Evolutionary conservation across 2,888 invertebrate species (phyloP), one percentile per base, ranked within the genome.

Genomic region (Resseliella maxima): DNA sequence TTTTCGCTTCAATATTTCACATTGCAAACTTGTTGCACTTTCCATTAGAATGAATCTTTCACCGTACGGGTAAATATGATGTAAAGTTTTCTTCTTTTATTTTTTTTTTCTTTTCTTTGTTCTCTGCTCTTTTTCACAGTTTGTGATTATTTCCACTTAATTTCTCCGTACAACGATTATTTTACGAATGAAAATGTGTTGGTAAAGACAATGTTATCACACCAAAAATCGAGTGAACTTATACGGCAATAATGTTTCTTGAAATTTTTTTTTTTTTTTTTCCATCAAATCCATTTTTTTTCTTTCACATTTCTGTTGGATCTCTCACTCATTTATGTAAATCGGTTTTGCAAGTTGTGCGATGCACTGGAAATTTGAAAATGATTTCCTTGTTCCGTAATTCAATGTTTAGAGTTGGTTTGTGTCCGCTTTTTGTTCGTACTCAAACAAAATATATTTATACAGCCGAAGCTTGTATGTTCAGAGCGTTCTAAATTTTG

Each of bases 91-190:
- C 31, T 72, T 15, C 35, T 59, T 59, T 24, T 50, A 50, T 18
- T 50, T 50, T 50, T n/a, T n/a, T n/a, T n/a, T n/a, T n/a, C n/a
- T n/a, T n/a, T n/a, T n/a, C n/a, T n/a, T n/a, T n/a, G n/a, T n/a
- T n/a, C n/a, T n/a, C n/a, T n/a, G n/a, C n/a, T n/a, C 21, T 2
- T 50, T 50, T 3, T 0, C 59, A 59, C 18, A 8, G 59, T 59
- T 59, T 59, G 72, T 35, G 72, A 72, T 72, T 72, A 72, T 72
- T 72, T 72, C 72, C 72, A 72, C 72, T 72, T 72, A 72, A 72
- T 72, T 72, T 72, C 72, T 8, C 31, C 31, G 31, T 72, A 31
- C 72, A 35, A 72, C 72, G 35, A 31, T 72, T 8, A 72, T 72
- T 72, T 72, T 15, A 15, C 6, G 31, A 72, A 72, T 0, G 12